A percentile compares a stretch with the other conserved stretches of the same genome.
Evolutionary conservation across 1,140 invertebrate species (phyloP).

Genomic region (Meloidogyne hapla): DNA sequence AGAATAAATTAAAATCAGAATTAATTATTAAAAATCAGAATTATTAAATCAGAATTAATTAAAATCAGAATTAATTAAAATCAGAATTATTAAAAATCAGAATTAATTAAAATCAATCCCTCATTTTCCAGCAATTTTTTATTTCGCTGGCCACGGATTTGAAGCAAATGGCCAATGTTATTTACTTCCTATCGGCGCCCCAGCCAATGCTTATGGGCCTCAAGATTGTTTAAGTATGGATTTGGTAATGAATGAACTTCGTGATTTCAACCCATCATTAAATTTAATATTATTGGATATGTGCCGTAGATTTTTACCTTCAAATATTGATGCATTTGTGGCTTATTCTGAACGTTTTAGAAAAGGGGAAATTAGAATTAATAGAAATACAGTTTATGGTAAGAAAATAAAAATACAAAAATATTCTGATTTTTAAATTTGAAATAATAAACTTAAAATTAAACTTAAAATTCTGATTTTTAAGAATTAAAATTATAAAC

Average conservation of each 20-base stretch:
- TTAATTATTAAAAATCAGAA: neutral
- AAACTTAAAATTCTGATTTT: neutral
- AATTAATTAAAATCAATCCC: neutral
- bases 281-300: conserved; percentile 67
- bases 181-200: conserved; percentile 66
- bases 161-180: conserved; percentile 66
- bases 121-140: conserved; percentile 65
- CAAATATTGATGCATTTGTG: conserved; percentile 54
- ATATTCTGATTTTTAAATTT: neutral
- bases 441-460: neutral
- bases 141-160: conserved; percentile 68
- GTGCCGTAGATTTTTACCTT: conserved; percentile 65
- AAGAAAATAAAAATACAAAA: conserved; percentile 31
- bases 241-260: conserved; percentile 64
- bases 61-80: neutral
- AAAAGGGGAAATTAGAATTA: conserved; percentile 47
- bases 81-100: neutral
- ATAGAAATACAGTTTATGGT: conserved; percentile 63
- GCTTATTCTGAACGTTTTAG: conserved; percentile 57
- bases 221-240: conserved; percentile 62
- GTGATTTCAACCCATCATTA: conserved; percentile 63
- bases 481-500: too few relatives aligned
- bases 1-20: neutral
- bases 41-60: conserved; percentile 6
- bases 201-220: conserved; percentile 61